phyloP scores from a whole-genome alignment of 2,113 vertebrate species.

The Nerophis ophidion region DNA sequence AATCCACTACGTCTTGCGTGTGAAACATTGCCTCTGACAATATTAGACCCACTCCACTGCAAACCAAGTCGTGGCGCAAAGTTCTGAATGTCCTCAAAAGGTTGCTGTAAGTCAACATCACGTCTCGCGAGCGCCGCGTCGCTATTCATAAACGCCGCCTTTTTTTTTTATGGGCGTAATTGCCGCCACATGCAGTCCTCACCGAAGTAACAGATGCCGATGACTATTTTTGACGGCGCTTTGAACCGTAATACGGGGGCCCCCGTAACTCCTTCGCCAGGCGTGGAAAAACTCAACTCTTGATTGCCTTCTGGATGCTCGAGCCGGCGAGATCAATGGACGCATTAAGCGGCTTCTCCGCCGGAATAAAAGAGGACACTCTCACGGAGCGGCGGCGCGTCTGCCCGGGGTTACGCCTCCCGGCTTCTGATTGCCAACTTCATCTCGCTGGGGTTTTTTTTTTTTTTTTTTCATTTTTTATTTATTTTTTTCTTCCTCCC shows the following conservation, averaged over 20 bases:
- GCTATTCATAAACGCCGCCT: constrained; percentile 63
- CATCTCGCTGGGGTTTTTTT: constrained; percentile 54
- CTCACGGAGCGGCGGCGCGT: constrained; percentile 71
- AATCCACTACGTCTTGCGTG: neutral
- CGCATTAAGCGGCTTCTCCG: constrained; percentile 74
- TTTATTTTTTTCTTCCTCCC: constrained; percentile 15
- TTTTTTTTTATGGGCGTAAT: constrained; percentile 68
- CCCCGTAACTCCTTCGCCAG: constrained; percentile 61
- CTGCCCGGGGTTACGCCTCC: constrained; percentile 74
- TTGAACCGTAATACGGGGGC: constrained; percentile 68
- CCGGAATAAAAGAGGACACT: constrained; percentile 74
- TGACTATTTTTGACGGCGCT: constrained; percentile 76
- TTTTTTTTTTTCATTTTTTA: constrained; percentile 49
- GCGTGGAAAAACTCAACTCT: constrained; percentile 67
- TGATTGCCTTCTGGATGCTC: constrained; percentile 76
- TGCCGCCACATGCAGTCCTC: constrained; percentile 71
- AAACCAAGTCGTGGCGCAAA: constrained; percentile 60
- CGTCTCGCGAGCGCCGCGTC: constrained; percentile 67
- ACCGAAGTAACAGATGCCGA: constrained; percentile 78
- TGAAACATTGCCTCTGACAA: constrained; percentile 43
- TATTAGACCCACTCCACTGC: constrained; percentile 58
- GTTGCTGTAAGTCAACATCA: constrained; percentile 69
- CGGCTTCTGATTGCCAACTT: constrained; percentile 77
- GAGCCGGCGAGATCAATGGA: constrained; percentile 74
- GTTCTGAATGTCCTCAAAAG: constrained; percentile 64